Evolutionary conservation across 2,888 invertebrate genomes (phyloP), one percentile per base, ranked within the genome.

Genomic region (Anagyrus pseudococci): DNA sequence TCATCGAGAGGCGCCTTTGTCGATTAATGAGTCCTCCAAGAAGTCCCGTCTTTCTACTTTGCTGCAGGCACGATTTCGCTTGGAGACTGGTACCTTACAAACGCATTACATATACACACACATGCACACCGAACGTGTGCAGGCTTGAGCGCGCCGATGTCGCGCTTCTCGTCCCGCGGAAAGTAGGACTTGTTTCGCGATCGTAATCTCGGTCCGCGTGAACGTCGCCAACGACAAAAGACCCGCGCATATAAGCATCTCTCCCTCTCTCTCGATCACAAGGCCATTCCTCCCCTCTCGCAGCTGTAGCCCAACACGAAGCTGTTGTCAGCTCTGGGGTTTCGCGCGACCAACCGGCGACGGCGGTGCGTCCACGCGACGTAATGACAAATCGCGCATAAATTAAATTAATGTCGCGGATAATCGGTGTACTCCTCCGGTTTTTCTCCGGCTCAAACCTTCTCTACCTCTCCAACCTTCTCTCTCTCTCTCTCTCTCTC

Each of bases 361-460:
- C 20, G 3, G 22, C 50, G 57, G 37, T 33, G 43, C 48, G n/a
- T n/a, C n/a, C n/a, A n/a, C n/a, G n/a, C n/a, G n/a, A n/a, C n/a
- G 60, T 55, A 67, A 71, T 73, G 73, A 76, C 74, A 73, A 75
- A 75, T 75, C 73, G 71, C 62, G 73, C 71, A 77, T 76, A 75
- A 77, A 75, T 75, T 75, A 74, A 69, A 67, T 62, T 64, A 59
- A 66, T 67, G 66, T 67, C 66, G 63, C 66, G 65, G 58, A 46
- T 62, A 65, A 62, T 64, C 58, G 56, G n/a, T n/a, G n/a, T n/a
- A n/a, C n/a, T n/a, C n/a, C n/a, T n/a, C n/a, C n/a, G n/a, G n/a
- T n/a, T n/a, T n/a, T n/a, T n/a, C n/a, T n/a, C n/a, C n/a, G n/a
- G n/a, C n/a, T n/a, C n/a, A n/a, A n/a, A n/a, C n/a, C n/a, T n/a